Percentiles rank a stretch among this genome's conserved stretches.
Conservation (phyloP, 2,113 vertebrate species). For the Eira barbara region DNA sequence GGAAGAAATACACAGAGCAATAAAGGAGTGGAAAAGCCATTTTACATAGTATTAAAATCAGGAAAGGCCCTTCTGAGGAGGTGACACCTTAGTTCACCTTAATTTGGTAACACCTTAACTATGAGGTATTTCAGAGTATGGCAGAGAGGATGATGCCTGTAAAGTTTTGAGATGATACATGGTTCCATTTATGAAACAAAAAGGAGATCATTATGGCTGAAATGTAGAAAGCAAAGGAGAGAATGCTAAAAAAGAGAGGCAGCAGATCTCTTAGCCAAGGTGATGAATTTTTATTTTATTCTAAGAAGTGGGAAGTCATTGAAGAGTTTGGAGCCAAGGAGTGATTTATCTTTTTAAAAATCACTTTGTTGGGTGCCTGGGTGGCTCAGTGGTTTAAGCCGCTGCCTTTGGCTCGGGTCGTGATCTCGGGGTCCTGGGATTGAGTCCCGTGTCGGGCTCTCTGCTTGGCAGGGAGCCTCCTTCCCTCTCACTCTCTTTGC, state of each 20-base stretch:
- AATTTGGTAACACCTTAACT: neutral
- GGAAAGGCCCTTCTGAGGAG: neutral
- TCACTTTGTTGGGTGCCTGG: neutral
- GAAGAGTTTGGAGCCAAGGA: neutral
- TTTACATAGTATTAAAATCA: neutral
- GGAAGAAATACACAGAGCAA: neutral
- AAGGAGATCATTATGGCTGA: neutral
- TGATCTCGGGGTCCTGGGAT: no score
- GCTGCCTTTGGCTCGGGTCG: no score
- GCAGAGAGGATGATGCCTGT: neutral
- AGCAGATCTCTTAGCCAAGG: neutral
- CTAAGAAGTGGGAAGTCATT: neutral
- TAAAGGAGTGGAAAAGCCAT: neutral
- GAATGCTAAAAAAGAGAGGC: neutral
- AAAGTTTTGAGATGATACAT: neutral
- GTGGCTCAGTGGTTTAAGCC: no score
- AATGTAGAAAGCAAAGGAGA: neutral
- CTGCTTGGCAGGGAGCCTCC: no score
- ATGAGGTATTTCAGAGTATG: neutral
- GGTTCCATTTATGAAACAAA: neutral
- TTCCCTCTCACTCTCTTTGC: no score
- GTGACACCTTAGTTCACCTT: neutral
- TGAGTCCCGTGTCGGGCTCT: no score
- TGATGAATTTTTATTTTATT: constrained; percentile 5
- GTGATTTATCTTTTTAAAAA: neutral